Percentiles rank a stretch among this genome's conserved stretches.
These are phyloP conservation scores for Psix sp. DNA, from an alignment of 1,140 invertebrate genomes.

Conservation along the genomic window DNA sequence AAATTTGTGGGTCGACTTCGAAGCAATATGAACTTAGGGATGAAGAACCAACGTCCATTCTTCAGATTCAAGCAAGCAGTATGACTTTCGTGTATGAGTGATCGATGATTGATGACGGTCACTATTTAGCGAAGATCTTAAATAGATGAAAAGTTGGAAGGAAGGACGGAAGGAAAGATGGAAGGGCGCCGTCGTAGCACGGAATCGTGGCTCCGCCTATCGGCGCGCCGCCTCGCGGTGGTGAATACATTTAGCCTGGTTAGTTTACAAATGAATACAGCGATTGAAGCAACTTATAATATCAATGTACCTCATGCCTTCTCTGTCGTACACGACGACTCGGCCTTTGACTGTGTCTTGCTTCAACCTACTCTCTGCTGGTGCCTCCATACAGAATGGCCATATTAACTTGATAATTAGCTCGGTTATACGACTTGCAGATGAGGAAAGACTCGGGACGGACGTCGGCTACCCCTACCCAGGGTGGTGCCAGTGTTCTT, in stretches of 20 bases:
- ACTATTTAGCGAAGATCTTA: slow-evolving; percentile 59
- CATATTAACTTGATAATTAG: slow-evolving; percentile 94
- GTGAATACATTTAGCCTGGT: slow-evolving; percentile 79
- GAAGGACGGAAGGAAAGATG: slow-evolving; percentile 71
- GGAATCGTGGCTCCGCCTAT: slow-evolving; percentile 76
- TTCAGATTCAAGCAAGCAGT: too few species aligned
- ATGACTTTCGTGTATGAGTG: slow-evolving; percentile 3
- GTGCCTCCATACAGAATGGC: slow-evolving; percentile 82
- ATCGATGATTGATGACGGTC: slow-evolving; percentile 44
- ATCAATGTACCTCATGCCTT: slow-evolving; percentile 80
- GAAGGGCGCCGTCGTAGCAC: slow-evolving; percentile 75
- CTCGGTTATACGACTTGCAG: slow-evolving; percentile 92
- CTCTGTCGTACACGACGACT: slow-evolving; percentile 72
- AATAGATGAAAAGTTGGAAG: slow-evolving; percentile 64
- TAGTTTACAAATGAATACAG: slow-evolving; percentile 86
- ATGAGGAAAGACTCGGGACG: slow-evolving; percentile 85
- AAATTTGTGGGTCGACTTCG: neutral
- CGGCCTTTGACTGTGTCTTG: slow-evolving; percentile 62
- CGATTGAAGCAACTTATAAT: slow-evolving; percentile 86
- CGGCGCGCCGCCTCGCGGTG: slow-evolving; percentile 74
- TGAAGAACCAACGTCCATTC: too few species aligned
- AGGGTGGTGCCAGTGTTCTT: slow-evolving; percentile 77
- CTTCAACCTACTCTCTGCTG: slow-evolving; percentile 67
- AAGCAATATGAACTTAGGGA: too few species aligned
- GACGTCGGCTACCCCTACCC: slow-evolving; percentile 78